Evolutionary conservation across 2,113 vertebrate species (phyloP), one percentile per base, ranked within the genome.

Genomic region (Zosterops pallidus): DNA sequence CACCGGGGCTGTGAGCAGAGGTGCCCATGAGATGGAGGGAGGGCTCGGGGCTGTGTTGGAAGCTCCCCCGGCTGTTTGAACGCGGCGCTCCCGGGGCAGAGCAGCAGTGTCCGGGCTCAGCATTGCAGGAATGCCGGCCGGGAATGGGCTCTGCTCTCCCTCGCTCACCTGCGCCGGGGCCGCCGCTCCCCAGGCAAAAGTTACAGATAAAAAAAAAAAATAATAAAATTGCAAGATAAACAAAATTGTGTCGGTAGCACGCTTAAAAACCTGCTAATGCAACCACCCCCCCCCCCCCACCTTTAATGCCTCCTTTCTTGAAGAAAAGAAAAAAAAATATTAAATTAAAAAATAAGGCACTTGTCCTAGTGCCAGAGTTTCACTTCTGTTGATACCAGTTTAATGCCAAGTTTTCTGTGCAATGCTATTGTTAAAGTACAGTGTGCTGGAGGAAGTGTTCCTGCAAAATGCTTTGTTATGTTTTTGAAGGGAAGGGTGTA

Each of bases 351-450:
- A 63, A 6, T 5, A 50, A 78, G 46, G 16, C 22, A 9, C 21
- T 85, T 81, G 39, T 93, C 52, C 60, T 67, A 41, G 28, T 68
- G 74, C 74, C 75, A 46, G 78, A 77, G 69, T 57, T 89, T 85
- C 53, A n/a, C 91, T 96, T 89, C 6, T 14, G 83, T 62, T 75
- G 71, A 42, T 86, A 64, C 12, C 71, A 44, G 29, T 68, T 92
- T 47, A 80, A 89, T 92, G 91, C 89, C 85, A 95, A 95, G 65
- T 93, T 94, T 92, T 65, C 89, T 79, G 23, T n/a, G 18, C 90
- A 82, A 65, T 28, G 9, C 68, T 59, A 20, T 71, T 70, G 64
- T 67, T 96, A 77, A 94, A 94, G 72, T 72, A 35, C 91, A 74
- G 82, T 21, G n/a, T 35, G 13, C 28, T 35, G 72, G 62, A 84